Conservation (phyloP, 2,797 vertebrate species). For the Babyrousa celebensis region DNA sequence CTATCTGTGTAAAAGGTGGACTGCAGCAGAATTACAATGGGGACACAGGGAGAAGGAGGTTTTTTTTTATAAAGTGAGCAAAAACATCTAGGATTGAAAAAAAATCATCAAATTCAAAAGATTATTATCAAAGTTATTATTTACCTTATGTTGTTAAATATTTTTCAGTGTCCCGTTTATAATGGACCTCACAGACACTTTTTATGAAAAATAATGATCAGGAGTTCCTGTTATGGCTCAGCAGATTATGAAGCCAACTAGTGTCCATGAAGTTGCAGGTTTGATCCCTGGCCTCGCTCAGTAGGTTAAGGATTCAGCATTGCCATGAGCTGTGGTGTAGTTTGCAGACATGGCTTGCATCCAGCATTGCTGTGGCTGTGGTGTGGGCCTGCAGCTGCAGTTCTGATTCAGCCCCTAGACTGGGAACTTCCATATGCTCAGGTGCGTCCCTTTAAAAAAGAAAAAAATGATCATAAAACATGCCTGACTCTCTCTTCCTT, state of each 20-base stretch:
- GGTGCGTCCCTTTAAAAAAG: no score
- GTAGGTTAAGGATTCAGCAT: no score
- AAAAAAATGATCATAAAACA: neutral
- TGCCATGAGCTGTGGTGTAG: no score
- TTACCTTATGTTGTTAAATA: neutral
- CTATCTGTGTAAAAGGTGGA: neutral
- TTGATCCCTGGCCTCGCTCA: no score
- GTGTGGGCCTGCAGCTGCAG: no score
- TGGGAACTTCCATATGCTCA: no score
- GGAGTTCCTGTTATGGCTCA: no score
- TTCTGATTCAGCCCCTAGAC: no score
- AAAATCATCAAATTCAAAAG: neutral
- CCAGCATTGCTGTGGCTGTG: no score
- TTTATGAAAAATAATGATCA: neutral
- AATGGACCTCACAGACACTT: neutral
- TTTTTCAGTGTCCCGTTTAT: neutral
- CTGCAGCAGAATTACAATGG: neutral
- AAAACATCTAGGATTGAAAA: neutral
- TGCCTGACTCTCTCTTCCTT: neutral
- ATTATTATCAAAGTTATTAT: neutral
- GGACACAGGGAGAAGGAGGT: neutral
- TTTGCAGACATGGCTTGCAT: no score
- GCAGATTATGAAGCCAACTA: no score
- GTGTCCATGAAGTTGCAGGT: no score
- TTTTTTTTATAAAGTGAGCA: neutral